A percentile compares a stretch with the other conserved stretches of the same genome.
phyloP scores from a whole-genome alignment of 2,888 invertebrate genomes.

The Cataglyphis livida region DNA sequence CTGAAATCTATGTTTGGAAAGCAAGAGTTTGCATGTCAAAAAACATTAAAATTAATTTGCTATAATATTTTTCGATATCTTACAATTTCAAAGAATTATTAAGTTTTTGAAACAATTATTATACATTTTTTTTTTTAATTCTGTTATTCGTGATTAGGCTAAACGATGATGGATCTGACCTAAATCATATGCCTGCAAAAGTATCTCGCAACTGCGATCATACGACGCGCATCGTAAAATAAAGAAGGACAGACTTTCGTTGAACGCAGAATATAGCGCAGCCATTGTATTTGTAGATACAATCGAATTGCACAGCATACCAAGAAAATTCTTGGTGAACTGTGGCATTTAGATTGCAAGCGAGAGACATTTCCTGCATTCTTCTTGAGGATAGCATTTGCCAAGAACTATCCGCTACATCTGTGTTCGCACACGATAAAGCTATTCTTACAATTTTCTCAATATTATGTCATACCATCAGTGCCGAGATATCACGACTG shows the following conservation, averaged over 20 bases:
- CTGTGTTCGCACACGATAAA: not conserved
- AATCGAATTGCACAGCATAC: conserved; percentile 25
- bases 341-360: conserved; percentile 23
- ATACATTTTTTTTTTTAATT: not conserved
- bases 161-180: conserved; percentile 13
- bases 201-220: conserved; percentile 18
- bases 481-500: not conserved
- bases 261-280: conserved; percentile 44
- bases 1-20: not conserved
- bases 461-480: not conserved
- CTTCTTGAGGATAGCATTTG: not conserved
- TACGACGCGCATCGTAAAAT: conserved; percentile 35
- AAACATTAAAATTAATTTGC: not conserved
- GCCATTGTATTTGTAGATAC: conserved; percentile 28
- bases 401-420: not conserved
- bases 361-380: conserved; percentile 8
- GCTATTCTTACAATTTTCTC: not conserved
- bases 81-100: conserved; percentile 3
- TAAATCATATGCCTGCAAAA: conserved; percentile 19
- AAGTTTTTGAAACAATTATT: not conserved
- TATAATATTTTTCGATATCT: not conserved
- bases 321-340: conserved; percentile 42
- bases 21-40: not conserved
- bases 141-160: not conserved
- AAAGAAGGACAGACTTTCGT: conserved; percentile 24